Percentiles rank a stretch among this genome's conserved stretches.
phyloP scores from a whole-genome alignment of 2,797 vertebrate species.

The Poecilia velifera region DNA sequence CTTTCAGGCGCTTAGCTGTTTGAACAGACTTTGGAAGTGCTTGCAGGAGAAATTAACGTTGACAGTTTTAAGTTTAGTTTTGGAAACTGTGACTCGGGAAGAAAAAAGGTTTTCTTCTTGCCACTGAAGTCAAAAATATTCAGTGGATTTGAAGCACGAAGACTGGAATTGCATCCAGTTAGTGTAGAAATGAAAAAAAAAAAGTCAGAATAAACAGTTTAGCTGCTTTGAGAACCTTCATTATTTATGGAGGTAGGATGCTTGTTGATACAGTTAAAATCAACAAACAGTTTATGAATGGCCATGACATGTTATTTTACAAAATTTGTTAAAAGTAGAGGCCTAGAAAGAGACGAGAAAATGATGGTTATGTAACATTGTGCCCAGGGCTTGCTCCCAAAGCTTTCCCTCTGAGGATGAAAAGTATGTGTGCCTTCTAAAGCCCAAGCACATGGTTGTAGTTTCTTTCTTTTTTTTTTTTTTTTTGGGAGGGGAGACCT shows the following conservation, averaged over 20 bases:
- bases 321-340: conserved; percentile 38
- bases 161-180: neutral
- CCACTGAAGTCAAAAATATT: neutral
- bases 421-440: conserved; percentile 65
- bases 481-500: conserved; percentile 29
- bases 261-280: neutral
- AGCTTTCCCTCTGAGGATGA: conserved; percentile 54
- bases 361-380: conserved; percentile 67
- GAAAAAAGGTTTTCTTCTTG: neutral
- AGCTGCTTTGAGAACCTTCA: neutral
- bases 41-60: neutral
- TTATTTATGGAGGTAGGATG: neutral
- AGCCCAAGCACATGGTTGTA: conserved; percentile 76
- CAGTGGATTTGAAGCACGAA: conserved; percentile 15
- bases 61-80: neutral
- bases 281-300: neutral
- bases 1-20: conserved; percentile 21
- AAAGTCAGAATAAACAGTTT: neutral
- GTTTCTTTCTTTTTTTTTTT: conserved; percentile 41
- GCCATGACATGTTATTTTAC: conserved; percentile 53
- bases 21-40: conserved; percentile 15
- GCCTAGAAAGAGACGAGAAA: conserved; percentile 22
- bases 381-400: conserved; percentile 44
- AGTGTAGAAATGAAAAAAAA: neutral
- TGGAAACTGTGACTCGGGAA: neutral